Base-by-base conservation (phyloP, 92 coral and sea anemone species). In the Zoanthus solanderi region DNA sequence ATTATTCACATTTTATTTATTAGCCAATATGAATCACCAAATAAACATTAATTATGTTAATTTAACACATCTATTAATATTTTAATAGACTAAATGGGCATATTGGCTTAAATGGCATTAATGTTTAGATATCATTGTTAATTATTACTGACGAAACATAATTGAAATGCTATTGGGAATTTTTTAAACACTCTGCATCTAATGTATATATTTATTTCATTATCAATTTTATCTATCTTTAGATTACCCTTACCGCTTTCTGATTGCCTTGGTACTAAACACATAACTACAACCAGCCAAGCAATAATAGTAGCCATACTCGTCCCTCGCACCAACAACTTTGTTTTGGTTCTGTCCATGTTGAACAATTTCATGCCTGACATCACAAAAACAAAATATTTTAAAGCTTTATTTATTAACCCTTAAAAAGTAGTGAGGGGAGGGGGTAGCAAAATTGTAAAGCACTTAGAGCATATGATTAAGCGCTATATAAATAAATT, bases 241-340 rank as follows among this genome's bases (percentile, higher is more conserved):
- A 61, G 29, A 61, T 16, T 61, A 17, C 5, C 29, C 68, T 16
- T 78, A 54, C 83, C 83, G 29, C 15, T 78, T 78, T 32, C 83
- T 54, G 9, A 42, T 54, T 4, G 83, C 68, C 67, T 78, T 78
- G 46, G 47, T 54, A 42, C 83, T 78, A 57, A 54, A 78, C 68
- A 78, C 83, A 53, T 56, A 47, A n/a, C 83, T 17, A 78, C 83
- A 78, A 54, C 83, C 83, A 53, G 83, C 68, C 28, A 18, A 17
- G 83, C 83, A 78, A 17, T 54, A 30, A 15, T 28, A 57, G 28
- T 78, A 78, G 13, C 83, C 68, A 78, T 54, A 78, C 28, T 78
- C 69, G 30, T 78, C 83, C 46, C 29, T 53, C 66, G 54, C 47
- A 5, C 82, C 82, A 9, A 53, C 46, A 11, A 29, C 29, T 4